A percentile compares a stretch with the other conserved stretches of the same genome.
These are phyloP conservation scores for Cliona cf. orientalis DNA, from an alignment of 37 sponge, comb jelly and placozoan species.

Conservation along the genomic window DNA sequence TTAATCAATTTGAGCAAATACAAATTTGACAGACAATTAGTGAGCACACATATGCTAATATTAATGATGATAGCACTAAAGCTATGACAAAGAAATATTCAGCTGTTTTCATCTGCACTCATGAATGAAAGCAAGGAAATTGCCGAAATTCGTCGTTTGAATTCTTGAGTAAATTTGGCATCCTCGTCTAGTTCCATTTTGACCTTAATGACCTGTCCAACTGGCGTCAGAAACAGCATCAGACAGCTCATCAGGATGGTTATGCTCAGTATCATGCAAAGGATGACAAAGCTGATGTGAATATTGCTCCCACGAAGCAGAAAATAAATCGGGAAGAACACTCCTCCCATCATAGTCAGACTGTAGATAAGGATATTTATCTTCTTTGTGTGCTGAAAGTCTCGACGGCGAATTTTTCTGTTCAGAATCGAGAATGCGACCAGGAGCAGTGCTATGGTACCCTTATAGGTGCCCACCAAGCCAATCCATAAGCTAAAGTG, in stretches of 20 bases:
- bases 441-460: neutral
- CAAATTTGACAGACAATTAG: no score
- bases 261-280: neutral
- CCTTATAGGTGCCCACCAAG: neutral
- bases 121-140: neutral
- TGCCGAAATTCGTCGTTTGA: neutral
- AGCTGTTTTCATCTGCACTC: neutral
- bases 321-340: constrained; percentile 1
- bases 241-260: constrained; percentile 5
- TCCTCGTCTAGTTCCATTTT: constrained; percentile 8
- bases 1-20: no score
- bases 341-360: constrained; percentile 1
- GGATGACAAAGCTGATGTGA: neutral
- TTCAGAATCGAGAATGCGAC: constrained; percentile 26
- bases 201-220: constrained; percentile 13
- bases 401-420: constrained; percentile 13
- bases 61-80: no score
- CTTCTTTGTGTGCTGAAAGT: constrained; percentile 38
- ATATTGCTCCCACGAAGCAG: neutral
- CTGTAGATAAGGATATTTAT: constrained; percentile 39
- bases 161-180: neutral
- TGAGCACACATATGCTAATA: no score
- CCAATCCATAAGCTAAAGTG: neutral
- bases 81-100: no score
- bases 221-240: constrained; percentile 19